Conservation (phyloP, 2,797 vertebrate species). For the Aphelocoma californica region DNA sequence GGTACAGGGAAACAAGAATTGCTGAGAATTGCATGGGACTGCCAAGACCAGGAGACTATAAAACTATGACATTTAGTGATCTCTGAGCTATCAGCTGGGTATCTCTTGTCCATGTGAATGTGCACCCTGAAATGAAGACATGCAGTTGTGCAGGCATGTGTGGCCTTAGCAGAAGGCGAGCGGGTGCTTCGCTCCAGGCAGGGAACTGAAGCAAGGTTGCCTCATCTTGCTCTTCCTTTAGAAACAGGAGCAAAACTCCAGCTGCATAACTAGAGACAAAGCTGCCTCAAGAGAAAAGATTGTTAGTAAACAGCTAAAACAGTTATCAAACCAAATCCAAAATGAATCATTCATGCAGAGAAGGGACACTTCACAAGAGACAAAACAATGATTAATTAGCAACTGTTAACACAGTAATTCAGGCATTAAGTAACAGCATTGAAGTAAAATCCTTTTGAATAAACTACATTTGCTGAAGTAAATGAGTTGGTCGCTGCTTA, state of each 20-base stretch:
- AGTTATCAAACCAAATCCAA: slow-evolving; percentile 43
- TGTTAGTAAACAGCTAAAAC: slow-evolving; percentile 53
- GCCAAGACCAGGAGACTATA: background rate
- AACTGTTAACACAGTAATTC: slow-evolving; percentile 43
- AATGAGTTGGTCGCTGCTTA: background rate
- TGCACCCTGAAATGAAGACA: background rate
- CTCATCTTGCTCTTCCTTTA: background rate
- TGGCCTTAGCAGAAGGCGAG: background rate
- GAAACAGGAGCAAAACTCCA: background rate
- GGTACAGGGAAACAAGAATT: background rate
- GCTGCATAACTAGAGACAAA: slow-evolving; percentile 19
- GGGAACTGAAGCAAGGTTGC: background rate
- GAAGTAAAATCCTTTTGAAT: slow-evolving; percentile 40
- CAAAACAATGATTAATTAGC: slow-evolving; percentile 65
- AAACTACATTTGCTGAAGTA: slow-evolving; percentile 14
- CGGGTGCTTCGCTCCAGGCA: background rate
- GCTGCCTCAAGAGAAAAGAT: slow-evolving; percentile 29
- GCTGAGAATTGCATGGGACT: background rate
- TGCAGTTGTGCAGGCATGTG: background rate
- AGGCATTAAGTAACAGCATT: slow-evolving; percentile 14
- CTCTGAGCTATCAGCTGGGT: background rate
- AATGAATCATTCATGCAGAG: slow-evolving; percentile 39
- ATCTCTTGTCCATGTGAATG: background rate
- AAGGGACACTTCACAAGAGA: slow-evolving; percentile 46
- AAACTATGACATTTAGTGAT: background rate